These are phyloP conservation scores for Oxyruncus cristatus DNA, from an alignment of 2,113 vertebrate genomes.

Conservation along the genomic window DNA sequence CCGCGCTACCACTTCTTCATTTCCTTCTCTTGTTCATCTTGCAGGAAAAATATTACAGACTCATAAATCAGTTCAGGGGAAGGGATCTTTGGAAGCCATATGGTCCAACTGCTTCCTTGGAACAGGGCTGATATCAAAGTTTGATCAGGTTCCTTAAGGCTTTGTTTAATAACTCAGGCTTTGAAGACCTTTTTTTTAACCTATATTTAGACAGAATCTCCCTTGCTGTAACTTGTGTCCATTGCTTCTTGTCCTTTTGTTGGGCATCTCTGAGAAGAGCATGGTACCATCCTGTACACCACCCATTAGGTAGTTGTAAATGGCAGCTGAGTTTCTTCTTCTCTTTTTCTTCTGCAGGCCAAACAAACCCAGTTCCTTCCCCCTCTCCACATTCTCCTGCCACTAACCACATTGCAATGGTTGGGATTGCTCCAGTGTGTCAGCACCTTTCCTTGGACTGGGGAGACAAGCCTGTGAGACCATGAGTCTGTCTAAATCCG, in stretches of 20 bases:
- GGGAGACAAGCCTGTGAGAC: not conserved
- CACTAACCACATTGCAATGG: not conserved
- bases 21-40: not conserved
- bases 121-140: not conserved
- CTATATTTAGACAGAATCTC: not conserved
- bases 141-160: not conserved
- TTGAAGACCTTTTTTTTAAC: not conserved
- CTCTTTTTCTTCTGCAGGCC: not conserved
- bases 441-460: not conserved
- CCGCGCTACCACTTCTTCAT: not conserved
- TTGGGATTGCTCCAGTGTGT: not conserved
- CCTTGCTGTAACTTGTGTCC: not conserved
- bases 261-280: not conserved
- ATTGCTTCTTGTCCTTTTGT: not conserved
- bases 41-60: not conserved
- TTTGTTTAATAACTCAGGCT: not conserved
- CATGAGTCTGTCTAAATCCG: not conserved
- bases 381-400: not conserved
- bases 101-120: not conserved
- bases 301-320: not conserved
- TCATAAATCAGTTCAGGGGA: not conserved
- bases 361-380: not conserved
- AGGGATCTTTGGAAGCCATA: not conserved
- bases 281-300: not conserved
- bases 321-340: not conserved